These are phyloP conservation scores for Conistra vaccinii DNA, from an alignment of 2,888 invertebrate species.

Conservation along the genomic window DNA sequence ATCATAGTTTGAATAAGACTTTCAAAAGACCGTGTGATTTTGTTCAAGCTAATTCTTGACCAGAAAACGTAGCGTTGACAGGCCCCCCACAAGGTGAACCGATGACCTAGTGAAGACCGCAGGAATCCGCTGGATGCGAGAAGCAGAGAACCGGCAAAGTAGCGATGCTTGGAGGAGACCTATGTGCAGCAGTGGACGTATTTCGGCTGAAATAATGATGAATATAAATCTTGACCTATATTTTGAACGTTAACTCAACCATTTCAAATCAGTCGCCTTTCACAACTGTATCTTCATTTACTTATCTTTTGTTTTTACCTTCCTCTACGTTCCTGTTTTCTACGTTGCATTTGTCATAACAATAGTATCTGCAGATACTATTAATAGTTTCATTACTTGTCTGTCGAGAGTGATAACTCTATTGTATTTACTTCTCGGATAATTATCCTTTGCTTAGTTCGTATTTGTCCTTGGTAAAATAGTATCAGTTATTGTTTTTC, in stretches of 20 bases:
- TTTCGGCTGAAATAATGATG: too few species aligned
- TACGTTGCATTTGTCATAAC: not conserved
- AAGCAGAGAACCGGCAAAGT: too few species aligned
- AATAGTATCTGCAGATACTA: constrained; percentile 3
- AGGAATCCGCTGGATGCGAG: too few species aligned
- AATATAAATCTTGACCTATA: too few species aligned
- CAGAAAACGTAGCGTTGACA: too few species aligned
- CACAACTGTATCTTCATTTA: not conserved
- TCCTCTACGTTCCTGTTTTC: constrained; percentile 1
- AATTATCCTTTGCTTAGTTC: constrained; percentile 3
- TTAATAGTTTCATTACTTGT: constrained; percentile 20
- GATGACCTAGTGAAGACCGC: too few species aligned
- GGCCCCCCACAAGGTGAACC: too few species aligned
- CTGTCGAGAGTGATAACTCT: constrained; percentile 3
- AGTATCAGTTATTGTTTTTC: not conserved
- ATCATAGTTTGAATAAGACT: not conserved
- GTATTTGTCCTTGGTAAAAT: not conserved
- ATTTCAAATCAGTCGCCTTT: not conserved
- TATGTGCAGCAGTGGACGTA: too few species aligned
- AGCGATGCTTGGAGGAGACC: too few species aligned
- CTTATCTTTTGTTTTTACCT: not conserved
- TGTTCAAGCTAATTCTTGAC: not conserved
- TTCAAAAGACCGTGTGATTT: not conserved
- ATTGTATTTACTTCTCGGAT: constrained; percentile 5
- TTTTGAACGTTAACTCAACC: not conserved